Evolutionary conservation across 2,888 invertebrate genomes (phyloP).

Genomic region (Phasia obesa): DNA sequence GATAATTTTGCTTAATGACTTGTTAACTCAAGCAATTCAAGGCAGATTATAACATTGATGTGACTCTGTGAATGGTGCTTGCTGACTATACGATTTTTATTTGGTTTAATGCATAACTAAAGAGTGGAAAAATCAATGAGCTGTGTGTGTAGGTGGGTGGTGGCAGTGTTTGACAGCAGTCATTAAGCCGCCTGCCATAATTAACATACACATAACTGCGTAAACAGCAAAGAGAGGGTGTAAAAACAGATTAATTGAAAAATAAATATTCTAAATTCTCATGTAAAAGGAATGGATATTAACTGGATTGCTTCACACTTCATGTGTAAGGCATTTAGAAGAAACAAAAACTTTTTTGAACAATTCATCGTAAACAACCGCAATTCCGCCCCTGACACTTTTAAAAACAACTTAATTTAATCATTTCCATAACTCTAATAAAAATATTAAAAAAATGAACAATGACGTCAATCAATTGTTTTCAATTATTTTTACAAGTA

Average conservation of each 20-base stretch:
- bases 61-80: background rate
- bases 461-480: slow-evolving; percentile 7
- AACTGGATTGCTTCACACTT: too few species aligned
- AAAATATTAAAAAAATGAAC: background rate
- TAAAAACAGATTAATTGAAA: background rate
- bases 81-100: slow-evolving; percentile 5
- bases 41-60: slow-evolving; percentile 6
- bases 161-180: background rate
- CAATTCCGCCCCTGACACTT: background rate
- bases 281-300: background rate
- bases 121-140: slow-evolving; percentile 24
- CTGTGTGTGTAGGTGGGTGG: background rate
- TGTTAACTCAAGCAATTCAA: slow-evolving; percentile 11
- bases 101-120: slow-evolving; percentile 49
- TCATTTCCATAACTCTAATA: background rate
- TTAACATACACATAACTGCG: background rate
- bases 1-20: slow-evolving; percentile 28
- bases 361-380: background rate
- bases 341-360: background rate
- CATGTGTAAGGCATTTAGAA: background rate
- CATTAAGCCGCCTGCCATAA: background rate
- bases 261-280: background rate
- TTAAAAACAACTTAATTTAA: background rate
- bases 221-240: background rate
- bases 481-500: background rate